Conservation (phyloP, 2,113 vertebrate species). For the Eolophus roseicapilla region DNA sequence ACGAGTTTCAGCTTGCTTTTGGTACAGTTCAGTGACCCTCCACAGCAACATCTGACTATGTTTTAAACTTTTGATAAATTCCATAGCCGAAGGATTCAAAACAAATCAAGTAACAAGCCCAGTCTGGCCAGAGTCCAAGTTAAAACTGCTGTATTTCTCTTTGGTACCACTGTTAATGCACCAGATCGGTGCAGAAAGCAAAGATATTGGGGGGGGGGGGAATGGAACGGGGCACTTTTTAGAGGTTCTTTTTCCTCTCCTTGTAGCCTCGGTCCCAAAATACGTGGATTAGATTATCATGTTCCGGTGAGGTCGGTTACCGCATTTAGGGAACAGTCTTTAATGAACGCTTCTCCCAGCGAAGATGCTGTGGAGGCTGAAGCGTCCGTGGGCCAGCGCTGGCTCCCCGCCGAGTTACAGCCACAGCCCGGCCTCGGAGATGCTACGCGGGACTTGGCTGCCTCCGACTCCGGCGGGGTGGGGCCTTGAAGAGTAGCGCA, state of each 20-base stretch:
- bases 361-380: neutral
- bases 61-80: constrained; percentile 57
- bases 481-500: neutral
- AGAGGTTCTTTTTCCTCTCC: neutral
- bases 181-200: neutral
- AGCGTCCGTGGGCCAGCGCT: neutral
- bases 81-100: constrained; percentile 40
- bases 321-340: neutral
- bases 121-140: neutral
- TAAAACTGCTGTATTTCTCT: neutral
- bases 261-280: neutral
- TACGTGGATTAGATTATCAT: neutral
- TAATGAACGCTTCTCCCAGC: neutral
- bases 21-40: neutral
- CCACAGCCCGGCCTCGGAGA: neutral
- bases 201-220: neutral
- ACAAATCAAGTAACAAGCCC: constrained; percentile 34
- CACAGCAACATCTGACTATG: neutral
- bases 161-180: neutral
- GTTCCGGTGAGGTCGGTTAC: neutral
- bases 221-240: neutral
- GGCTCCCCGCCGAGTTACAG: neutral
- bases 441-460: neutral
- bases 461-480: neutral
- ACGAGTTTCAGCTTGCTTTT: constrained; percentile 32